phyloP scores from a whole-genome alignment of 1,140 invertebrate species.

The Nephila pilipes region DNA sequence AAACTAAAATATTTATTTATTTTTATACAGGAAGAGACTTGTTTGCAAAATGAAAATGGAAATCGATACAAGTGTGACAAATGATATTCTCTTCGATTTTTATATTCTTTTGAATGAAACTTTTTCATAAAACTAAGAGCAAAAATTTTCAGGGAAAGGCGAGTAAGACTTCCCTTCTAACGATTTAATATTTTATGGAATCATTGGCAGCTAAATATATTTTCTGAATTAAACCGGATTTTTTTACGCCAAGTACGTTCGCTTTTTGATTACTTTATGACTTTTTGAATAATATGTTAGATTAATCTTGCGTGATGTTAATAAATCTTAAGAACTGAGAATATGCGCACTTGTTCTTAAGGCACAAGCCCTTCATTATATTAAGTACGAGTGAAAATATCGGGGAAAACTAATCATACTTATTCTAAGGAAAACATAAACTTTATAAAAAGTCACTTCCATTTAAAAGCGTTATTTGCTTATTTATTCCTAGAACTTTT shows the following conservation, averaged over 20 bases:
- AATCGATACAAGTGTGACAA: slow-evolving; percentile 49
- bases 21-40: neutral
- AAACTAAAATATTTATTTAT: neutral
- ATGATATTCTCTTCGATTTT: slow-evolving; percentile 41
- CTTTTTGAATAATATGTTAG: neutral
- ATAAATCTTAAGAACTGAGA: neutral
- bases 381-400: no score
- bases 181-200: neutral
- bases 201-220: neutral
- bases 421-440: no score
- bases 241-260: neutral
- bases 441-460: no score
- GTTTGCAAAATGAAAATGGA: slow-evolving; percentile 11
- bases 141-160: neutral
- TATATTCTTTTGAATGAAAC: slow-evolving; percentile 33
- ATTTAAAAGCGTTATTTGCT: no score
- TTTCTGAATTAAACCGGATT: neutral
- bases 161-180: neutral
- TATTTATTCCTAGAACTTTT: no score
- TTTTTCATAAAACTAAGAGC: neutral
- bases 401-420: no score
- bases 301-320: neutral
- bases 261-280: neutral
- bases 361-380: neutral
- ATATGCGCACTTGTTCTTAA: neutral